A percentile compares a stretch with the other conserved stretches of the same genome.
Evolutionary conservation across 2,888 invertebrate genomes (phyloP).

Genomic region (Harpalus rubripes): DNA sequence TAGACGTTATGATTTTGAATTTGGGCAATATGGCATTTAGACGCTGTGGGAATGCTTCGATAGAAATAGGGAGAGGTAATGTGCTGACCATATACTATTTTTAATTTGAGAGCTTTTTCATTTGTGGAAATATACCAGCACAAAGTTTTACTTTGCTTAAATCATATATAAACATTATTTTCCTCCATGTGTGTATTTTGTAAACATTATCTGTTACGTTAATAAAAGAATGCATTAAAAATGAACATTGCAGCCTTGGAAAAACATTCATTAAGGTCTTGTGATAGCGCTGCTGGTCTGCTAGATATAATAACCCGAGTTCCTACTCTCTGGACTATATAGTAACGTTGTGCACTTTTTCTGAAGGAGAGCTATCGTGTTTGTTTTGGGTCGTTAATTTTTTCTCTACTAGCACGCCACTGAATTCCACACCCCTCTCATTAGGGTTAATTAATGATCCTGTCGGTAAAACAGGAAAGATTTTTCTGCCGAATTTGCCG

Average conservation of each 20-base stretch:
- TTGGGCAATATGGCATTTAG: no score
- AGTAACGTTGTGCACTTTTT: slow-evolving; percentile 11
- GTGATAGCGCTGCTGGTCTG: neutral
- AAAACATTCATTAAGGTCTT: neutral
- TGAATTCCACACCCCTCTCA: slow-evolving; percentile 22
- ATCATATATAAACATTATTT: neutral
- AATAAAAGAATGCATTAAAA: slow-evolving; percentile 15
- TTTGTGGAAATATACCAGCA: no score
- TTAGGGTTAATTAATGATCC: slow-evolving; percentile 38
- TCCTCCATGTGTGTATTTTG: neutral
- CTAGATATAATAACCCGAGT: neutral
- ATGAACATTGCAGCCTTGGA: neutral
- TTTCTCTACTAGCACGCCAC: slow-evolving; percentile 6
- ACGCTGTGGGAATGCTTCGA: no score
- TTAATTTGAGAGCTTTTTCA: no score
- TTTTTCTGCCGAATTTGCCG: slow-evolving; percentile 17
- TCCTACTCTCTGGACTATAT: neutral
- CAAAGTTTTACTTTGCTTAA: neutral
- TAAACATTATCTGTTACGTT: slow-evolving; percentile 1
- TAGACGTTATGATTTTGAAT: no score
- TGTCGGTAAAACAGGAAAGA: slow-evolving; percentile 21
- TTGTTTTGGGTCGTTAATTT: slow-evolving; percentile 49
- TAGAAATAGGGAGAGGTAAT: no score
- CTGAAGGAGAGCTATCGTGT: slow-evolving; percentile 27
- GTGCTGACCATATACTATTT: no score